Evolutionary conservation across 2,797 vertebrate species (phyloP).

Genomic region (Labeo calbasu): DNA sequence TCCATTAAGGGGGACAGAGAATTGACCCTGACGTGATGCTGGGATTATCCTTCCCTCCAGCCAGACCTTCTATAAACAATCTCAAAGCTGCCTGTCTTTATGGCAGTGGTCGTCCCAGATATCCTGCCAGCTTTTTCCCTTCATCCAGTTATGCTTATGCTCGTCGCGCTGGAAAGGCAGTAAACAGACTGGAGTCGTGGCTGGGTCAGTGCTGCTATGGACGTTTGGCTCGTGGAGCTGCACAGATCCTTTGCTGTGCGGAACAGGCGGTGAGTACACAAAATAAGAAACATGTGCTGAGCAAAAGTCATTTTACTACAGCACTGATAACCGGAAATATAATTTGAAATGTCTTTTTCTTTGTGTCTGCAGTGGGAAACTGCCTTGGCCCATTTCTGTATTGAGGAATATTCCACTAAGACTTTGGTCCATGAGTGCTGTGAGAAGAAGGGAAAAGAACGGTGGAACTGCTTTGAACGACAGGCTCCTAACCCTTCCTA

Average conservation of each 20-base stretch:
- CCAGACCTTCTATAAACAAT: conserved; percentile 60
- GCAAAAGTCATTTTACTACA: neutral
- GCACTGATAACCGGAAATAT: neutral
- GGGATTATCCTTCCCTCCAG: conserved; percentile 70
- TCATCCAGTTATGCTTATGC: conserved; percentile 58
- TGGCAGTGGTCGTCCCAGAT: conserved; percentile 64
- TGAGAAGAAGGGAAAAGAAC: neutral
- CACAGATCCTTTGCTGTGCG: conserved; percentile 68
- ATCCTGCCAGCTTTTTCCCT: conserved; percentile 63
- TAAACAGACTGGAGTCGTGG: conserved; percentile 73
- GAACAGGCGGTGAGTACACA: conserved; percentile 70
- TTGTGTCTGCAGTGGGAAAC: conserved; percentile 69
- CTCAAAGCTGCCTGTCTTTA: conserved; percentile 61
- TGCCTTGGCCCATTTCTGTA: conserved; percentile 71
- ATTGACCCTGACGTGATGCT: conserved; percentile 17
- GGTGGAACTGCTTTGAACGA: conserved; percentile 69
- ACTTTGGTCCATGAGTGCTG: conserved; percentile 66
- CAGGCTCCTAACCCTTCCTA: conserved; percentile 67
- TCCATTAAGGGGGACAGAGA: conserved; percentile 5
- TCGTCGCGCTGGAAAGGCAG: conserved; percentile 63
- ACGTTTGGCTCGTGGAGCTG: neutral
- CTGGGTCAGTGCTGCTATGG: conserved; percentile 68
- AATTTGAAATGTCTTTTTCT: neutral
- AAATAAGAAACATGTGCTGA: neutral
- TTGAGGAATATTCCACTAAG: conserved; percentile 67